Conservation (phyloP, 2,888 invertebrate genomes). For the Selenia dentaria region DNA sequence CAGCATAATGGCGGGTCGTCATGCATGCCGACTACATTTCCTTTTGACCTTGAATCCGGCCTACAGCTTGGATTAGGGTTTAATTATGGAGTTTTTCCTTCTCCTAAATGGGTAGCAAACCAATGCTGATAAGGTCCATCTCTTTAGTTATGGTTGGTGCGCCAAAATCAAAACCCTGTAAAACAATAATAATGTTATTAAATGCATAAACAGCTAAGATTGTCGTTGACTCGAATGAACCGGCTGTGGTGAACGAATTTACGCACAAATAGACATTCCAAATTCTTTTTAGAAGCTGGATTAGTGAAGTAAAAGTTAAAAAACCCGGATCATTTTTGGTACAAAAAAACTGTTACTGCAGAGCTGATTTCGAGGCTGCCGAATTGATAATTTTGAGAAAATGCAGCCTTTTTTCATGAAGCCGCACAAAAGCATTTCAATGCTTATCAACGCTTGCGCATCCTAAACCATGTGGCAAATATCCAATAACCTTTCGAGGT, state of each 20-base stretch:
- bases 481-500: constrained; percentile 2
- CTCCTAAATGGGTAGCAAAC: background rate
- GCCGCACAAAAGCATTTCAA: constrained; percentile 3
- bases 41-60: too few species aligned
- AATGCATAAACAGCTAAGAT: background rate
- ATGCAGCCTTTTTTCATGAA: background rate
- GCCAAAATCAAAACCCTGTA: constrained; percentile 41
- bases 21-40: too few species aligned
- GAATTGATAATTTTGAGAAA: background rate
- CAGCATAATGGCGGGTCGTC: too few species aligned
- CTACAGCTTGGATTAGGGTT: too few species aligned
- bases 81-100: too few species aligned
- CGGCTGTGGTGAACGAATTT: background rate
- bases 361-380: background rate
- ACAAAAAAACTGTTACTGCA: background rate
- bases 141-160: constrained; percentile 17
- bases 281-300: background rate
- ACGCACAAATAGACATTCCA: background rate
- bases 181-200: constrained; percentile 34
- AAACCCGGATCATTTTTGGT: background rate
- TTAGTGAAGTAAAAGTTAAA: background rate
- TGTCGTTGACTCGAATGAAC: background rate
- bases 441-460: constrained; percentile 2
- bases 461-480: background rate
- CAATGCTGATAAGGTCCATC: background rate